Conservation (phyloP, 2,797 vertebrate species). For the Sciaenops ocellatus region DNA sequence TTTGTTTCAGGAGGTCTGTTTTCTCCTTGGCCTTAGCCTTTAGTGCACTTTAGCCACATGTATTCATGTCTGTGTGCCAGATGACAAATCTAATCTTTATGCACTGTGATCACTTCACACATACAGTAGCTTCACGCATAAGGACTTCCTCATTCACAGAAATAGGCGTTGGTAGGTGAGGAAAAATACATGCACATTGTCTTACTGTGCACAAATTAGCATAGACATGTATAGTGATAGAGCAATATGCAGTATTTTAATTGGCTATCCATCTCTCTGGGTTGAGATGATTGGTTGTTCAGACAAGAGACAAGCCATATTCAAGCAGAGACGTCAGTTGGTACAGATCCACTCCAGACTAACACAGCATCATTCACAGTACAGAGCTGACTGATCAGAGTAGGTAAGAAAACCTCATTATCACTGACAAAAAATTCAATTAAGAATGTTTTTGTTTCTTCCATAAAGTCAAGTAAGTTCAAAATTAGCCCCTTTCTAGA, state of each 20-base stretch:
- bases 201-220: neutral
- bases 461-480: no score
- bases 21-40: no score
- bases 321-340: neutral
- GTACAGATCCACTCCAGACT: neutral
- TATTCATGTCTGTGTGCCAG: no score
- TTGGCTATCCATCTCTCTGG: neutral
- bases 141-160: neutral
- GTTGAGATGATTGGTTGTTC: slow-evolving; percentile 9
- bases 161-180: neutral
- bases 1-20: no score
- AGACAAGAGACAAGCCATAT: no score
- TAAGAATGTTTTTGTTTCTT: no score
- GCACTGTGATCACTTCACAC: no score
- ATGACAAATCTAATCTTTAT: no score
- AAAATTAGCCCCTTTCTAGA: no score
- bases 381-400: neutral
- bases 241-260: neutral
- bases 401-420: slow-evolving; percentile 6
- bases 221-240: neutral
- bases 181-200: neutral
- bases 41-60: no score
- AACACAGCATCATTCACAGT: neutral
- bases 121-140: neutral
- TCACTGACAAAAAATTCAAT: no score